phyloP scores from a whole-genome alignment of 2,888 invertebrate genomes.

The Drosophila subsilvestris region DNA sequence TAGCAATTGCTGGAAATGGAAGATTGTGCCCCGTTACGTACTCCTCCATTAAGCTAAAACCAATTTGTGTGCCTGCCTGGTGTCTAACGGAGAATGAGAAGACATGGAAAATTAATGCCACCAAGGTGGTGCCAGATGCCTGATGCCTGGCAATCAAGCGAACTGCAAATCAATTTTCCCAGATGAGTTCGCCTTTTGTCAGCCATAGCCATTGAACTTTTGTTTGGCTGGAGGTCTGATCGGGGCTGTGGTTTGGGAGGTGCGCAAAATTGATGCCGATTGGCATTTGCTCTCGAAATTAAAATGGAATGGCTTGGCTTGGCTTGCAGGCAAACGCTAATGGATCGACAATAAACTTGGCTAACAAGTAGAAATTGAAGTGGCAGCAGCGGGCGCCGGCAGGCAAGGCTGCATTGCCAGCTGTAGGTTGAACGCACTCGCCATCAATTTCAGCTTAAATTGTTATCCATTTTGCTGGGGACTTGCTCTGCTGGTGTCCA shows the following conservation, averaged over 20 bases:
- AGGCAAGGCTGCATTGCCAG: background rate
- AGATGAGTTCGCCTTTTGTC: slow-evolving; percentile 22
- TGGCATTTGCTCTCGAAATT: slow-evolving; percentile 46
- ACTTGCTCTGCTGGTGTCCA: background rate
- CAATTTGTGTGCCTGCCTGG: slow-evolving; percentile 21
- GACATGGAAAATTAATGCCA: background rate
- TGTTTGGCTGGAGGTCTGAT: background rate
- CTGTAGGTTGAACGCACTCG: slow-evolving; percentile 58
- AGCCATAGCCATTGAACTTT: slow-evolving; percentile 38
- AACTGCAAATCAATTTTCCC: slow-evolving; percentile 35
- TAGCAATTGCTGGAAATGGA: slow-evolving; percentile 28
- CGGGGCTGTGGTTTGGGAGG: background rate
- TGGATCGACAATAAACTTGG: slow-evolving; percentile 64
- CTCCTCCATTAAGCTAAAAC: background rate
- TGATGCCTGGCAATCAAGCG: slow-evolving; percentile 15
- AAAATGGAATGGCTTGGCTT: slow-evolving; percentile 29
- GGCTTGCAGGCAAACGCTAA: slow-evolving; percentile 24
- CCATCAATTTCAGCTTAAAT: slow-evolving; percentile 22
- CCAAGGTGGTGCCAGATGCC: slow-evolving; percentile 4
- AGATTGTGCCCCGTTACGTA: background rate
- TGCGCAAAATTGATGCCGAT: slow-evolving; percentile 14
- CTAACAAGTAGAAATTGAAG: slow-evolving; percentile 61
- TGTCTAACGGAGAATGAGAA: slow-evolving; percentile 10
- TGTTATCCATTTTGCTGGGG: slow-evolving; percentile 29
- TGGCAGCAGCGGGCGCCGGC: slow-evolving; percentile 17